phyloP scores from a whole-genome alignment of 2,113 vertebrate genomes.

The Epinephelus lanceolatus region DNA sequence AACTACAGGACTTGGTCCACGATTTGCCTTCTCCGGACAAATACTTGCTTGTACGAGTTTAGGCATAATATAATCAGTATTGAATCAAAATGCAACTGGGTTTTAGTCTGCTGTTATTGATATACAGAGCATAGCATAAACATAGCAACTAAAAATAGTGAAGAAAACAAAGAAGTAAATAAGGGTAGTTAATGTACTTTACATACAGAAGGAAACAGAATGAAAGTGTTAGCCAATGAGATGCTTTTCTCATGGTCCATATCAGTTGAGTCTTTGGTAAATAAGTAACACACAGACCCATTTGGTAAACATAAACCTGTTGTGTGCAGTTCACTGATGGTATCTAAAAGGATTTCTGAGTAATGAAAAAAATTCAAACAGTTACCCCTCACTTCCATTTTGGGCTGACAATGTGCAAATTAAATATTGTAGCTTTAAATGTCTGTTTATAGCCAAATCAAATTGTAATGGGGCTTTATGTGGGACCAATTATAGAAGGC shows the following conservation, averaged over 20 bases:
- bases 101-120: not conserved
- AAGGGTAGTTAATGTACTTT: too few relatives aligned
- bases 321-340: not conserved
- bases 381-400: conserved; percentile 7
- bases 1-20: too few relatives aligned
- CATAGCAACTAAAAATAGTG: not conserved
- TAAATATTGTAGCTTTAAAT: conserved; percentile 44
- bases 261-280: not conserved
- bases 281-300: not conserved
- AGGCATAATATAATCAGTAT: not conserved
- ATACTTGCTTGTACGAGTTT: not conserved
- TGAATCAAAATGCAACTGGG: not conserved
- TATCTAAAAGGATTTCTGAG: not conserved
- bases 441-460: conserved; percentile 61
- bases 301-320: not conserved
- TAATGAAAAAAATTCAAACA: conserved; percentile 10
- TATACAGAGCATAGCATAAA: not conserved
- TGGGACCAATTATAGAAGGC: conserved; percentile 54
- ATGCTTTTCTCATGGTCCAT: not conserved
- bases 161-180: not conserved
- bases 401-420: conserved; percentile 20
- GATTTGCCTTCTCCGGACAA: not conserved
- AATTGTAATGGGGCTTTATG: conserved; percentile 58
- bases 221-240: not conserved
- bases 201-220: not conserved